Evolutionary conservation across 2,888 invertebrate genomes (phyloP), one percentile per base, ranked within the genome.

Genomic region (Plagodis dolabraria): DNA sequence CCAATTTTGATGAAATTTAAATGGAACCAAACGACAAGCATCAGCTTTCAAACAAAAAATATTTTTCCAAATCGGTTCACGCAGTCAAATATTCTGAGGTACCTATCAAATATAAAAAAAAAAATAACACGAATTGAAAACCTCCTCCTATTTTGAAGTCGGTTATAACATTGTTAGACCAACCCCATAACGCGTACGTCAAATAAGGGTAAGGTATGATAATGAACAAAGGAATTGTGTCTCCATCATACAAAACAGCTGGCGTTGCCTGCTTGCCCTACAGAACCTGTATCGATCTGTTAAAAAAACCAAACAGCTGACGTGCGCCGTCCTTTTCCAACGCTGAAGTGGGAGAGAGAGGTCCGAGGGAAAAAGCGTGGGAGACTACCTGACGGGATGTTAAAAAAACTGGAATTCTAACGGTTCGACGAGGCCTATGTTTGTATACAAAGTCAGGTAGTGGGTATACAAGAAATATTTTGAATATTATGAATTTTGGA

Each of bases 301-400:
- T 5, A 10, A 49, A 59, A 53, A 53, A 59, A 54, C 44, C 61
- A 53, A 68, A 64, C 68, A 68, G 69, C 68, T 68, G 69, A 64
- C 47, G 5, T 38, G 0, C 10, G 40, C 53, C 33, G 38, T 65
- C 59, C 12, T 38, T 53, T 40, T 65, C 58, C 9, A 7, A 38
- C 53, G 5, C 33, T 12, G 0, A 10, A 42, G 66, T 36, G 58
- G 33, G 68, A 72, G 64, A 0, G 70, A 67, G 69, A 71, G 48
- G 57, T 57, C 54, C 57, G 59, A 64, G 68, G 68, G 70, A 52
- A 62, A 35, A 43, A 5, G 59, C 56, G 69, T 63, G 65, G 64
- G 67, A 63, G 64, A 43, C 34, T 42, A 55, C 55, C 55, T 55
- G 55, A 38, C 50, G 47, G 11, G 7, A n/a, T 44, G 10, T 10